Conservation (phyloP, 2,797 vertebrate genomes). For the Basileuterus tristriatus region DNA sequence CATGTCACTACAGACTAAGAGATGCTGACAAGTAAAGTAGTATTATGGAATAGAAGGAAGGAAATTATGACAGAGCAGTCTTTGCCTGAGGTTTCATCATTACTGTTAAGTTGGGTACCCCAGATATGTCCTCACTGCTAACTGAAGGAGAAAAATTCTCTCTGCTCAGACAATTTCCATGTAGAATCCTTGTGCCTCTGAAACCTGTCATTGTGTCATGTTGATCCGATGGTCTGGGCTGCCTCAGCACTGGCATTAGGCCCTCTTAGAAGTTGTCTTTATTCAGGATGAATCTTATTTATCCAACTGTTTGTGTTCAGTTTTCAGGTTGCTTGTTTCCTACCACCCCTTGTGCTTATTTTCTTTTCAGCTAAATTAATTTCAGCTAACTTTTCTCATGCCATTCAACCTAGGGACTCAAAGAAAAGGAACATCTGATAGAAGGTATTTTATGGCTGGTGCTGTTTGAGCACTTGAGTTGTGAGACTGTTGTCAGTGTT, state of each 20-base stretch:
- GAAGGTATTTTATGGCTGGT: conserved; percentile 19
- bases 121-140: background rate
- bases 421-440: conserved; percentile 24
- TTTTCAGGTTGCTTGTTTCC: background rate
- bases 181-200: background rate
- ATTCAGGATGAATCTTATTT: background rate
- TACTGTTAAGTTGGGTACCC: background rate
- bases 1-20: background rate
- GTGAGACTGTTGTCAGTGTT: conserved; percentile 45
- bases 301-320: background rate
- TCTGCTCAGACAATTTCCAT: rapidly evolving
- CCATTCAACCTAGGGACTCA: conserved; percentile 14
- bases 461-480: conserved; percentile 22
- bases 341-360: background rate
- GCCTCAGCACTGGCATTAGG: background rate
- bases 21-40: background rate
- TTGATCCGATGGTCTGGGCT: background rate
- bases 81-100: background rate
- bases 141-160: background rate
- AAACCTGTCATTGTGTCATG: background rate
- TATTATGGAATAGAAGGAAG: background rate
- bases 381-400: conserved; percentile 47
- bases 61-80: background rate
- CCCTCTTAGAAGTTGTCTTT: background rate
- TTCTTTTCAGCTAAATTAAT: conserved; percentile 57